Base-by-base conservation (phyloP, 92 coral and sea anemone genomes). In the Phymanthus crucifer region DNA sequence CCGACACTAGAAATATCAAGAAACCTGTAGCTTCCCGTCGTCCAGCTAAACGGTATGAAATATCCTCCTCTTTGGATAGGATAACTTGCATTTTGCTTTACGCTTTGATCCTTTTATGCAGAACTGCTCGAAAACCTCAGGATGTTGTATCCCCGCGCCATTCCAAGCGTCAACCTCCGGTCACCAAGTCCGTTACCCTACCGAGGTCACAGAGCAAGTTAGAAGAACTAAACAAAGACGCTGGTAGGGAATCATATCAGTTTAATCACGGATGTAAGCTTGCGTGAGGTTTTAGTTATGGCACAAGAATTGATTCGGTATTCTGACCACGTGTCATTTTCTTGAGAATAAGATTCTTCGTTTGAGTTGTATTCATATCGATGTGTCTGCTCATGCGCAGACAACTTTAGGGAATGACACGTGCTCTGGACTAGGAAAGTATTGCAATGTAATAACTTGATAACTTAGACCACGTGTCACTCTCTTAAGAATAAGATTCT, bases 161-260 rank as follows among this genome's bases (percentile, higher is more conserved):
- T 32, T 78, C 90, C 45, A 92, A 92, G 61, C 85, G 97, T 16
- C 97, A 92, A 72, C 97, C 92, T 21, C 82, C 90, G 24, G 94
- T 92, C n/a, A 90, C 97, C 40, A 92, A 90, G 70, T 92, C 97
- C 17, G 87, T 92, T 72, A 90, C 91, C 33, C 74, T 92, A 23
- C 91, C 97, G 33, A 92, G 90, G 73, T 77, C 91, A 19, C 43
- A 89, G 23, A 85, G 85, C 56, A 88, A 90, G 46, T 66, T 92
- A 52, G 88, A 87, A 33, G 90, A 87, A 47, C 78, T 69, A 31
- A 78, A 79, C 61, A 71, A 82, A 73, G 74, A 80, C 65, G 14
- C 48, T 10, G 48, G 48, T 43, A 43, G 1, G 48, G 0, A 43
- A 43, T 38, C 1, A 38, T 38, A 4, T 38, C 10, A 6, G 43